A percentile compares a stretch with the other conserved stretches of the same genome.
These are phyloP conservation scores for Myiopsitta monachus DNA, from an alignment of 2,113 vertebrate species.

Conservation along the genomic window DNA sequence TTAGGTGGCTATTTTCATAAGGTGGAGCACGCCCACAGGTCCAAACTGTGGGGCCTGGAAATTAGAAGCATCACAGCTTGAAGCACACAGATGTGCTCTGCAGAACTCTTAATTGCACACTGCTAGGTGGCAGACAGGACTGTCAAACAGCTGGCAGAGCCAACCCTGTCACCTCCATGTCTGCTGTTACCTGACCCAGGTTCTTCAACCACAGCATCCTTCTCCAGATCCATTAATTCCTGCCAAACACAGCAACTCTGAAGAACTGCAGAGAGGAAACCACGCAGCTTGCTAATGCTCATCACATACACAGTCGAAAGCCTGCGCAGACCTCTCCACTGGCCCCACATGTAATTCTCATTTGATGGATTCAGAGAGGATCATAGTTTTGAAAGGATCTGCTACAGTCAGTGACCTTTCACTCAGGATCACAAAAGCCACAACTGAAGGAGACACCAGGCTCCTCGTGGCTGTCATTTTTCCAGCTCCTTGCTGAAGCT, in stretches of 20 bases:
- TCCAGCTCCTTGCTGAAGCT: not conserved
- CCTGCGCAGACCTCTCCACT: fast-evolving
- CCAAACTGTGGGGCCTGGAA: not conserved
- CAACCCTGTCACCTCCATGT: not conserved
- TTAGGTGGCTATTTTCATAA: not conserved
- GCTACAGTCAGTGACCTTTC: not conserved
- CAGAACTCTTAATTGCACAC: not conserved
- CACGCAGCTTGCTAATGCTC: not conserved
- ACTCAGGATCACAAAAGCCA: not conserved
- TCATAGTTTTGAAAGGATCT: not conserved
- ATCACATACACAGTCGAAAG: not conserved
- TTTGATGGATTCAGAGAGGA: not conserved
- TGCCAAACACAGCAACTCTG: not conserved
- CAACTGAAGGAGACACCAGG: fast-evolving
- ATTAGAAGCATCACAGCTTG: slow-evolving; percentile 10
- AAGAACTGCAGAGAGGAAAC: not conserved
- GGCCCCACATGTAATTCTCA: not conserved
- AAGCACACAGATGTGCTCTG: slow-evolving; percentile 6
- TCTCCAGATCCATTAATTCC: not conserved
- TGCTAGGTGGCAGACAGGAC: not conserved
- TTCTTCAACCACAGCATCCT: not conserved
- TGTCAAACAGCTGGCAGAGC: slow-evolving; percentile 33
- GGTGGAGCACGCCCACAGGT: not conserved
- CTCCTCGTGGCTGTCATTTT: not conserved
- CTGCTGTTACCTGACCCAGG: not conserved